These are phyloP conservation scores for Scophthalmus maximus DNA, from an alignment of 2,113 vertebrate genomes.

Conservation along the genomic window DNA sequence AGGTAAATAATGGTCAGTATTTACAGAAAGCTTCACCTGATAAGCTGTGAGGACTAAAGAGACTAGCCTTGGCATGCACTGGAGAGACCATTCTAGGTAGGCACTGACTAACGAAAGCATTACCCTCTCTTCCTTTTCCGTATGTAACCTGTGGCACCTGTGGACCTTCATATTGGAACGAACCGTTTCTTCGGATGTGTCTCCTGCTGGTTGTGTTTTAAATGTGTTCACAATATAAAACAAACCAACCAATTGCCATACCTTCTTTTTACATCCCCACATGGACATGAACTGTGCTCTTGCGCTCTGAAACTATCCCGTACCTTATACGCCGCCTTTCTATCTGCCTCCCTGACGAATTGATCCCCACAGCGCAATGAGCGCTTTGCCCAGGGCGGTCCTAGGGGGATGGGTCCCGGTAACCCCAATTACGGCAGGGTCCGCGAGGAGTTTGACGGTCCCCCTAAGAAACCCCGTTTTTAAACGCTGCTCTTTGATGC, in stretches of 20 bases:
- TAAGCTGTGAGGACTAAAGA: neutral
- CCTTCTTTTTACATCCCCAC: slow-evolving; percentile 35
- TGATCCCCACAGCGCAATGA: slow-evolving; percentile 93
- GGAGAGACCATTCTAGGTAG: slow-evolving; percentile 63
- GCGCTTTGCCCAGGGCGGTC: slow-evolving; percentile 94
- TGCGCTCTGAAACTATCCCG: slow-evolving; percentile 39
- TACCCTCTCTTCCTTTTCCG: slow-evolving; percentile 99
- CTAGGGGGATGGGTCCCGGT: slow-evolving; percentile 95
- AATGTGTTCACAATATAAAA: slow-evolving; percentile 69
- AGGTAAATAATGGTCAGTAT: neutral
- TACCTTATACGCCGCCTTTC: slow-evolving; percentile 17
- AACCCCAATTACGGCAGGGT: slow-evolving; percentile 95
- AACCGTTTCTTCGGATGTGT: slow-evolving; percentile 95
- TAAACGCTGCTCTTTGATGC: slow-evolving; percentile 82
- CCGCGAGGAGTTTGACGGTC: slow-evolving; percentile 98
- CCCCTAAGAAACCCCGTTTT: slow-evolving; percentile 98
- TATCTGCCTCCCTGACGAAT: slow-evolving; percentile 82
- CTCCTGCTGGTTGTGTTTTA: slow-evolving; percentile 80
- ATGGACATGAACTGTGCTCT: slow-evolving; percentile 80
- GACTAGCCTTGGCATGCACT: slow-evolving; percentile 69
- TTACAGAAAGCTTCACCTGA: neutral
- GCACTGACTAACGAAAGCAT: slow-evolving; percentile 90
- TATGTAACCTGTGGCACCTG: slow-evolving; percentile 99
- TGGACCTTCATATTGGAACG: slow-evolving; percentile 99
- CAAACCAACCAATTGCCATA: slow-evolving; percentile 41